Evolutionary conservation across 2,113 vertebrate species (phyloP).

Genomic region (Platanista minor): DNA sequence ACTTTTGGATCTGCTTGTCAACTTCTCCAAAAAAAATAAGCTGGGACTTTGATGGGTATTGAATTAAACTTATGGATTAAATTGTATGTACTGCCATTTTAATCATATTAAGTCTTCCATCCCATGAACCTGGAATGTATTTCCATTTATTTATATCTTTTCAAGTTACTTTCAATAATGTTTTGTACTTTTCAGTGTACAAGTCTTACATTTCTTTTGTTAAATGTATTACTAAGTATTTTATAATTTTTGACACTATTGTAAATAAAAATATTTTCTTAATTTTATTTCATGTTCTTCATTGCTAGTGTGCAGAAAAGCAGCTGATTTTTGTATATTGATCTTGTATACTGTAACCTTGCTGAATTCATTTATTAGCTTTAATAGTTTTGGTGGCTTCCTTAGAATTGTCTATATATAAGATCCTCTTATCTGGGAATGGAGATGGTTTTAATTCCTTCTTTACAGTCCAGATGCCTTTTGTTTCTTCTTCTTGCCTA

Average conservation of each 20-base stretch:
- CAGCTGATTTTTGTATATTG: neutral
- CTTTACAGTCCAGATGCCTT: neutral
- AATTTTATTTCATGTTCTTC: slow-evolving; percentile 4
- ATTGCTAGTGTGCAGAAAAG: neutral
- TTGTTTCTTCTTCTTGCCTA: neutral
- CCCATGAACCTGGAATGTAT: neutral
- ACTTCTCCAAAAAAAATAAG: neutral
- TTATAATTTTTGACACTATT: neutral
- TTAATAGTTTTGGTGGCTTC: neutral
- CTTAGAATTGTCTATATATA: neutral
- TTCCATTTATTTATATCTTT: neutral
- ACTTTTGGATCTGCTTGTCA: neutral
- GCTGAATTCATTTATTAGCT: neutral
- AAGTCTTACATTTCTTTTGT: neutral
- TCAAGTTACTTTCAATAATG: neutral
- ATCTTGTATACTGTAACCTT: neutral
- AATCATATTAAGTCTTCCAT: neutral
- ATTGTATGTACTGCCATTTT: neutral
- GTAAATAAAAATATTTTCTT: neutral
- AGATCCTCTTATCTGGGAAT: neutral
- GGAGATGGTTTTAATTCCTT: neutral
- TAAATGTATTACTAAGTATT: neutral
- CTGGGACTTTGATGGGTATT: neutral
- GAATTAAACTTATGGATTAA: neutral
- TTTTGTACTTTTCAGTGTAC: neutral